Conservation (phyloP, 2,888 invertebrate genomes). For the Rosalia funebris region DNA sequence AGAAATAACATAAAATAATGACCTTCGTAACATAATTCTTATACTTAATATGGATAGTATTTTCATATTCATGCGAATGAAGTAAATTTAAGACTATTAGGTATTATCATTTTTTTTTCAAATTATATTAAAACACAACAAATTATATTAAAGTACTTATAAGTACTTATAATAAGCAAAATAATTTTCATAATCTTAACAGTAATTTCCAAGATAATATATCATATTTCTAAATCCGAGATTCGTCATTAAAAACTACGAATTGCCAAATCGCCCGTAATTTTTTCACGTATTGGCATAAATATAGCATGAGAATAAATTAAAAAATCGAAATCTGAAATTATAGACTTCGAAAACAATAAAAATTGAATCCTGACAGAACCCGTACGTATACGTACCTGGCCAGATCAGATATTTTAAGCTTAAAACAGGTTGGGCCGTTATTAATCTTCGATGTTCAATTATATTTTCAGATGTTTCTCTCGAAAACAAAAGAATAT, state of each 20-base stretch:
- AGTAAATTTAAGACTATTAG: no score
- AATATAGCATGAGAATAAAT: conserved; percentile 57
- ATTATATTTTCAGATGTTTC: conserved; percentile 57
- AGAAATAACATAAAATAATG: no score
- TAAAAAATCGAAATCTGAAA: conserved; percentile 60
- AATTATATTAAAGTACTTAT: no score
- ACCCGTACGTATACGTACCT: conserved; percentile 27
- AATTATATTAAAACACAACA: no score
- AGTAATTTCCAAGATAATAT: no score
- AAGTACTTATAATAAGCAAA: no score
- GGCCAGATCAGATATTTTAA: conserved; percentile 54
- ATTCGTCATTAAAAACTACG: neutral
- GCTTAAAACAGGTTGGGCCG: conserved; percentile 51
- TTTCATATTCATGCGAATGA: no score
- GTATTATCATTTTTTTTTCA: no score
- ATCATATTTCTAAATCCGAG: neutral
- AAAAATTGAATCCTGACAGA: conserved; percentile 57
- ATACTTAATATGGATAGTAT: no score
- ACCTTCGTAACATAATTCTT: no score
- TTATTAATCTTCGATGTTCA: conserved; percentile 56
- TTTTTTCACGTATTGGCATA: conserved; percentile 58
- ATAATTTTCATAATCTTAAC: no score
- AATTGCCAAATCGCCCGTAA: conserved; percentile 35
- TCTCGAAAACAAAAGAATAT: conserved; percentile 54
- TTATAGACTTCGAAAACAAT: conserved; percentile 58